Base-by-base conservation (phyloP, 2,888 invertebrate species). In the Ophonus ardosiacus region DNA sequence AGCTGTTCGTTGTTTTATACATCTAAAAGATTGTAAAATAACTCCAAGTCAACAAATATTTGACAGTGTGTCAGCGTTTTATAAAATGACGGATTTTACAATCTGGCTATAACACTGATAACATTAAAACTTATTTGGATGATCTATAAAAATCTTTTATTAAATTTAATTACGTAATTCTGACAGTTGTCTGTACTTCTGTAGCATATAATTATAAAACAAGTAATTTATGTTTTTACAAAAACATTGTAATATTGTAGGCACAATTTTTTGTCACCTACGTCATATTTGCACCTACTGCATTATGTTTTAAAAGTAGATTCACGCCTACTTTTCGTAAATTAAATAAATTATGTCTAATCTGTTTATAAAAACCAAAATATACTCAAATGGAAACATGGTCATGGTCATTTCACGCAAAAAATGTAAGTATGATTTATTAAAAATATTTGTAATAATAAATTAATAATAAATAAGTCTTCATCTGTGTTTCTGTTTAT, bases 241-340 rank as follows among this genome's bases (percentile, higher is more conserved):
- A 59, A 59, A 17, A 17, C n/a, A 17, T 4, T 59, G 59, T 15
- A 59, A 17, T 68, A n/a, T 68, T 31, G 65, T 65, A 31, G 65
- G 65, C 31, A 65, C 31, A 5, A 31, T 6, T 6, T 31, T 17
- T 31, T 31, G 7, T 10, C 68, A 38, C 68, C 68, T 38, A 68
- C 68, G 15, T 68, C n/a, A 6, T 2, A 38, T 68, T 68, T 68
- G 68, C 68, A 68, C 68, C 68, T 68, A 68, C 68, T 68, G 6
- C 31, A 31, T 15, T 63, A 31, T 63, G 13, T 63, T 68, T 68
- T 68, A 31, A 68, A 65, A 68, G n/a, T 13, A 68, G n/a, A 13
- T 68, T 38, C 68, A 40, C 31, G 38, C 68, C 68, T 6, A 68
- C 24, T 15, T 63, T 63, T 31, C 31, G 31, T 5, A 51, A 8